These are phyloP conservation scores for Drosophila auraria DNA, from an alignment of 1,140 invertebrate species.

Conservation along the genomic window DNA sequence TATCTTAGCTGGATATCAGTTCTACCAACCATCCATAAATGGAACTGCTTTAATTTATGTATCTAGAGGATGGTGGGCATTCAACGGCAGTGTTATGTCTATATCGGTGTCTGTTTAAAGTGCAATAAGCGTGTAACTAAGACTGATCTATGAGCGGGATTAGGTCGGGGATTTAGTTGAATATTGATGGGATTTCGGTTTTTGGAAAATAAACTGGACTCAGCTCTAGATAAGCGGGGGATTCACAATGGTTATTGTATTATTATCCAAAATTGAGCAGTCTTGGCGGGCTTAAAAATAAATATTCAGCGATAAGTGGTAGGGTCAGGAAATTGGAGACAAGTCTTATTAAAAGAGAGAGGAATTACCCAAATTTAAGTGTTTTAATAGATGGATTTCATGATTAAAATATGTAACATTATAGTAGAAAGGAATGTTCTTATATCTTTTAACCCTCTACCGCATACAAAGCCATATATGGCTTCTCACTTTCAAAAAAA, in stretches of 20 bases:
- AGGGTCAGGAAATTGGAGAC: neutral
- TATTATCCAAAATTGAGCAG: slow-evolving; percentile 4
- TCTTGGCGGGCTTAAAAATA: neutral
- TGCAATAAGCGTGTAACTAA: slow-evolving; percentile 72
- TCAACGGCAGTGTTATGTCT: slow-evolving; percentile 82
- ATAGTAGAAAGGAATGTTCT: neutral
- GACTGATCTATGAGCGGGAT: slow-evolving; percentile 70
- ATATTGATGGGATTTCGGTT: slow-evolving; percentile 30
- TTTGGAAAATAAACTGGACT: slow-evolving; percentile 39
- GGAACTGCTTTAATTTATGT: slow-evolving; percentile 70
- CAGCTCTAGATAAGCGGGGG: slow-evolving; percentile 45
- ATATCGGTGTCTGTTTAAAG: slow-evolving; percentile 74
- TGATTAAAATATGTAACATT: neutral
- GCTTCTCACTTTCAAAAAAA: too few species aligned
- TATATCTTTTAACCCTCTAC: neutral
- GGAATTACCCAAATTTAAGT: neutral
- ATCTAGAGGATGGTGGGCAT: slow-evolving; percentile 69
- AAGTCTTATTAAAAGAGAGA: neutral
- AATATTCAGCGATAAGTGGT: slow-evolving; percentile 14
- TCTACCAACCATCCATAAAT: slow-evolving; percentile 32
- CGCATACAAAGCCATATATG: too few species aligned
- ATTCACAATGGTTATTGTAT: neutral
- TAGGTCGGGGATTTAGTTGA: slow-evolving; percentile 29
- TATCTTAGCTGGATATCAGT: slow-evolving; percentile 40
- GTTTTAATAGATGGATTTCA: neutral